Evolutionary conservation across 2,888 invertebrate species (phyloP), one percentile per base, ranked within the genome.

Genomic region (Oxyteleia sp.): DNA sequence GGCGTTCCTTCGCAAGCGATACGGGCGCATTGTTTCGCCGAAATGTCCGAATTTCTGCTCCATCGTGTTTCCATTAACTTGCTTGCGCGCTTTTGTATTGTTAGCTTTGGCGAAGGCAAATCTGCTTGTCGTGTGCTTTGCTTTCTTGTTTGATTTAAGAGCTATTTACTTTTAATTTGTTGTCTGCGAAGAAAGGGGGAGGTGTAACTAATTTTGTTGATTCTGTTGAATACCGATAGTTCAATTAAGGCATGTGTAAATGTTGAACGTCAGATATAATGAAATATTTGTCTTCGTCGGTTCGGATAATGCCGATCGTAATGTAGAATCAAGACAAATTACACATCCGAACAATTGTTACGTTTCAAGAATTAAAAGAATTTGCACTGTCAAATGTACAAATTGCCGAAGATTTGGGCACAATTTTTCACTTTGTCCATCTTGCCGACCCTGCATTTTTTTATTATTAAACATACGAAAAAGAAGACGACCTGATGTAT

Each of bases 1-100:
- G 49, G 20, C 51, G 41, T 29, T 63, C 8, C 26, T 15, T 47
- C 55, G 18, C 23, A 51, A 26, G 13, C 47, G 7, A 71, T 23
- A 29, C 18, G 20, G 38, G 20, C 1, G 41, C 49, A 69, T 82
- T 82, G 76, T 78, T 66, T 55, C 59, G 43, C 29, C 53, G 43
- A 74, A 75, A 71, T 16, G 75, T 75, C 81, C 81, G 59, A 82
- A 71, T 82, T 75, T 82, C 82, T 72, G 43, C 78, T 51, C 55
- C 74, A 80, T 64, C 64, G 71, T 84, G 68, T 49, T 68, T 74
- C 75, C 68, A 71, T 83, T 69, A 64, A 74, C 63, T 63, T 57
- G 38, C 43, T 15, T 18, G 8, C 26, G 23, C 20, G n/a, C 41
- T 4, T 8, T 55, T 15, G 18, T 13, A 32, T 13, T 47, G 29